Evolutionary conservation across 2,888 invertebrate genomes (phyloP).

Genomic region (Abrostola tripartita): DNA sequence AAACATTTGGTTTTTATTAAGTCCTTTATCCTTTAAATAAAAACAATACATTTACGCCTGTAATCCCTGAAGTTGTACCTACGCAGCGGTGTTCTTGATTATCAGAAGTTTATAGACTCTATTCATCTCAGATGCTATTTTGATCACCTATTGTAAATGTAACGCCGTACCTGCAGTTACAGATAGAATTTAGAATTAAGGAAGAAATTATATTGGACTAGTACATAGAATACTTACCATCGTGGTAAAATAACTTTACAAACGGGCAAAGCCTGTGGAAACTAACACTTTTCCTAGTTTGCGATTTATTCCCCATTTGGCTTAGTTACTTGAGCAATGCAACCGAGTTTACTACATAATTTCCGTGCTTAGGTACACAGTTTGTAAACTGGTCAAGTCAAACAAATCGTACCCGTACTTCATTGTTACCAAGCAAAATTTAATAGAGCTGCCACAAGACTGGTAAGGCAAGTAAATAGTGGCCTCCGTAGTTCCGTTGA

Average conservation of each 20-base stretch:
- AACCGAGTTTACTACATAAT: background rate
- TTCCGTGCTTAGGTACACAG: conserved; percentile 1
- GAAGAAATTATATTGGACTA: background rate
- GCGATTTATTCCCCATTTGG: background rate
- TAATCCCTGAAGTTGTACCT: too few relatives aligned
- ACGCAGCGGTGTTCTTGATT: too few relatives aligned
- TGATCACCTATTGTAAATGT: too few relatives aligned
- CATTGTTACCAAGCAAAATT: conserved; percentile 49
- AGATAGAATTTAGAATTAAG: background rate
- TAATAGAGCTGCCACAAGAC: conserved; percentile 48
- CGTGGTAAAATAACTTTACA: background rate
- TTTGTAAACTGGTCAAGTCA: conserved; percentile 1
- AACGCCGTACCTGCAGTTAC: too few relatives aligned
- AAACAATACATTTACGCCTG: background rate
- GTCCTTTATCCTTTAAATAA: conserved; percentile 6
- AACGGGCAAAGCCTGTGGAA: background rate
- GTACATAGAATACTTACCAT: background rate
- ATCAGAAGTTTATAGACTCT: too few relatives aligned
- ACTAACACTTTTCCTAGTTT: background rate
- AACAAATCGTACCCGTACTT: conserved; percentile 5
- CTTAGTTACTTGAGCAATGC: background rate
- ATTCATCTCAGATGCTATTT: too few relatives aligned
- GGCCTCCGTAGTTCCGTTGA: conserved; percentile 57
- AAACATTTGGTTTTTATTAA: conserved; percentile 14
- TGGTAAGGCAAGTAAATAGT: conserved; percentile 58